A percentile compares a stretch with the other conserved stretches of the same genome.
These are phyloP conservation scores for Gordius sp. DNA, from an alignment of 2,888 invertebrate genomes.

Conservation along the genomic window DNA sequence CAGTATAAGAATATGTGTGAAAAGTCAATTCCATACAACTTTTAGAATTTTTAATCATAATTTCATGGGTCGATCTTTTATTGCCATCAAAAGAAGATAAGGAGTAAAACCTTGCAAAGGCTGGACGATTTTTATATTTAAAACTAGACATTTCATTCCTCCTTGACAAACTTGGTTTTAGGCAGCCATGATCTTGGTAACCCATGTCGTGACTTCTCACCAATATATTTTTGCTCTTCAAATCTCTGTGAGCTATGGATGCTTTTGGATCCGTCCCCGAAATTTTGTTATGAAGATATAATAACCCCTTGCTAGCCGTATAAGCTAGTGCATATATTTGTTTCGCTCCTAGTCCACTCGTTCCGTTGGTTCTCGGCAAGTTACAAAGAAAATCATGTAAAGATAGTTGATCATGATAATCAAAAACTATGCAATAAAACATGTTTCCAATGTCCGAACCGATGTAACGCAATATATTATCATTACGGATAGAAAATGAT, in stretches of 20 bases:
- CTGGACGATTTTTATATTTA: too few relatives aligned
- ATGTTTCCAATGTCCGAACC: not conserved
- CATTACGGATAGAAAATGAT: not conserved
- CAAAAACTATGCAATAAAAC: constrained; percentile 4
- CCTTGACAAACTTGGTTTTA: too few relatives aligned
- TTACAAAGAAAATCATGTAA: constrained; percentile 1
- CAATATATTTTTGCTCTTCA: constrained; percentile 86
- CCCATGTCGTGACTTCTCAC: constrained; percentile 79
- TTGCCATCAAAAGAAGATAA: too few relatives aligned
- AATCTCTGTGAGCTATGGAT: constrained; percentile 81
- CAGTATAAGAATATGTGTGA: too few relatives aligned
- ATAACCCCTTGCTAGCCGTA: not conserved
- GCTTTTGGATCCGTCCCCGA: constrained; percentile 39
- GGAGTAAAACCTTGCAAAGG: too few relatives aligned
- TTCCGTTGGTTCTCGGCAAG: not conserved
- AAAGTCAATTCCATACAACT: too few relatives aligned
- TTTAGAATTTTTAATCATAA: too few relatives aligned
- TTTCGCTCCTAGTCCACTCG: not conserved
- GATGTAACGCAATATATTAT: not conserved
- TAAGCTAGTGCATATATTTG: not conserved
- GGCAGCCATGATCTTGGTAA: too few relatives aligned
- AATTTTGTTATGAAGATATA: not conserved
- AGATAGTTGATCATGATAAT: not conserved
- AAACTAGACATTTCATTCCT: too few relatives aligned
- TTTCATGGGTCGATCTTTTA: too few relatives aligned